Conservation (phyloP, 2,888 invertebrate species). For the Rhingia campestris region DNA sequence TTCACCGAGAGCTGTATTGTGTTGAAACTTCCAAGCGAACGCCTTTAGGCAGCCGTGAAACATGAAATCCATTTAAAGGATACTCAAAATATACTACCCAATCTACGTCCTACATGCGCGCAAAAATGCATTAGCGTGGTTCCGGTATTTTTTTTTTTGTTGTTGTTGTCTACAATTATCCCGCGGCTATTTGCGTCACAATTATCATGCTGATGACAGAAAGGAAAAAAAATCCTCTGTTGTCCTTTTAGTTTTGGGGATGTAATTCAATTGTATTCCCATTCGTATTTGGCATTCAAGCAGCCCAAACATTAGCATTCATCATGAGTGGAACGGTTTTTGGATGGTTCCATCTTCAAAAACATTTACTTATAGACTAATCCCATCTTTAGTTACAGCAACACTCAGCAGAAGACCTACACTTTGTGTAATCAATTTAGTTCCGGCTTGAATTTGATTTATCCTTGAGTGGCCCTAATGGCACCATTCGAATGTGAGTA, state of each 20-base stretch:
- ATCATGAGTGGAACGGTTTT: not conserved
- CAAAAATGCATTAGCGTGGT: constrained; percentile 48
- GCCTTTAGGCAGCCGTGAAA: constrained; percentile 24
- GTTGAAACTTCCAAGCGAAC: constrained; percentile 37
- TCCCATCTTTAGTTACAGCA: constrained; percentile 22
- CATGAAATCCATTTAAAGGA: constrained; percentile 50
- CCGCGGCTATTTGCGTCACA: constrained; percentile 52
- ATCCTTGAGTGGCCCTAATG: constrained; percentile 64
- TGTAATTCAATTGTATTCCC: constrained; percentile 32
- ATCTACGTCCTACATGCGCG: not conserved
- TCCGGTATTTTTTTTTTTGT: constrained; percentile 24
- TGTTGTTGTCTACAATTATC: constrained; percentile 20
- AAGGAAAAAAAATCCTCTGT: constrained; percentile 7
- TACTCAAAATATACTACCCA: not conserved
- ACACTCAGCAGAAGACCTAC: constrained; percentile 9
- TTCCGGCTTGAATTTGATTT: constrained; percentile 63
- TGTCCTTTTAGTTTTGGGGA: not conserved
- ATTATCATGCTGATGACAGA: constrained; percentile 48
- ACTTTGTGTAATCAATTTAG: constrained; percentile 57
- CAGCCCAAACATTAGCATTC: not conserved
- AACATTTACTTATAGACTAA: constrained; percentile 19
- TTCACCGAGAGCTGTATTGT: constrained; percentile 32
- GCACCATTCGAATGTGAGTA: constrained; percentile 19
- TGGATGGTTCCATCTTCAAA: constrained; percentile 1
- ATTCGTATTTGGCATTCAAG: constrained; percentile 11